Evolutionary conservation across 2,113 vertebrate species (phyloP), one percentile per base, ranked within the genome.

Genomic region (Jaculus jaculus): DNA sequence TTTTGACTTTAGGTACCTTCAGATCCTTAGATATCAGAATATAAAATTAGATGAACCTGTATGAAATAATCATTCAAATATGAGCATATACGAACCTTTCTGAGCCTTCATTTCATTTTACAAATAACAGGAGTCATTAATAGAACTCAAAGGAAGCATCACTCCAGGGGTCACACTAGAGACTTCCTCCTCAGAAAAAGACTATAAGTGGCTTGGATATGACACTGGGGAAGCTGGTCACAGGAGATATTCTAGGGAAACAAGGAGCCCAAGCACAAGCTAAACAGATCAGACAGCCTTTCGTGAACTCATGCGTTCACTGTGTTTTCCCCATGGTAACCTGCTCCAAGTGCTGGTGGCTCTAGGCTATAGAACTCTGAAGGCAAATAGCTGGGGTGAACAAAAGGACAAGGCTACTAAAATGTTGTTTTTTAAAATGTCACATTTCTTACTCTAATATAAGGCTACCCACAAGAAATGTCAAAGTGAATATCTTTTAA

Each of bases 371-470:
- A n/a, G 80, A 90, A 84, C 32, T 69, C 68, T 68, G 58, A 5
- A 95, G 94, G 47, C 54, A 65, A 93, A 95, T 1, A 92, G 66
- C 42, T 95, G 11, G 61, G 63, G 12, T 87, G 39, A 91, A 66
- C 37, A 30, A 58, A 95, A 47, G 16, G n/a, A n/a, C 63, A 24
- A 3, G 34, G 32, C 32, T 0, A 0, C 15, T 26, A 61, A 78
- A 68, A 2, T 84, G 23, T 42, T 54, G 80, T 93, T 87, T 93
- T 21, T 7, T 39, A 42, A 92, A 93, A 88, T 54, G 54, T 81
- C 84, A 91, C 15, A 60, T 87, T 54, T 95, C 30, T 92, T 94
- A 88, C 61, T 65, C 28, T 73, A 79, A 89, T 34, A 73, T 32
- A 3, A 69, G 72, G 7, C 15, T 30, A 71, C 58, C 5, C 26